A percentile compares a stretch with the other conserved stretches of the same genome.
Evolutionary conservation across 2,113 vertebrate genomes (phyloP).

Genomic region (Ploceus nigricollis): DNA sequence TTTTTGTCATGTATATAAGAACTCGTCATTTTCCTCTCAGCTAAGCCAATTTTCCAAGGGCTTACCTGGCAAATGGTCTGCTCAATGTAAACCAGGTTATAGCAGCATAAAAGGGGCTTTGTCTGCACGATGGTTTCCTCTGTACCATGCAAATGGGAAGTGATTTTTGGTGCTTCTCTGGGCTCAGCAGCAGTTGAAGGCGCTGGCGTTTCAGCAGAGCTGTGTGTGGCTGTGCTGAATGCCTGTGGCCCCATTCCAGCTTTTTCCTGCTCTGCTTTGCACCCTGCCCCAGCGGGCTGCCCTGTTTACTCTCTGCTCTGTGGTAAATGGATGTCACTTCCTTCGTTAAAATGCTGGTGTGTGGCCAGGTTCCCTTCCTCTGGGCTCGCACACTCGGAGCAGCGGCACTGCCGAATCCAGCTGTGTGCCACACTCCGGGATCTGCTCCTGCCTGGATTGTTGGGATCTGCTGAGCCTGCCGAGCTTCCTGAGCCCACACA

Average conservation of each 20-base stretch:
- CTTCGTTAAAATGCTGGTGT: conserved; percentile 40
- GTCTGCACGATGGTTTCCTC: neutral
- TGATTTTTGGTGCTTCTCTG: neutral
- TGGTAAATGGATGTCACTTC: conserved; percentile 45
- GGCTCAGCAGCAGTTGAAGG: neutral
- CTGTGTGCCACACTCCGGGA: neutral
- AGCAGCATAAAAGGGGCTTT: neutral
- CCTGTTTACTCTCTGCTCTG: conserved; percentile 41
- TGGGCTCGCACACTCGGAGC: neutral
- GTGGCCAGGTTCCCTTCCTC: neutral
- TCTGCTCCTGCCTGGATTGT: accelerated
- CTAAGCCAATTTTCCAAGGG: neutral
- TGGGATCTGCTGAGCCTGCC: neutral
- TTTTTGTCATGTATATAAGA: neutral
- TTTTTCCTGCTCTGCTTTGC: neutral
- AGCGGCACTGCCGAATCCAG: neutral
- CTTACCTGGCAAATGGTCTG: neutral
- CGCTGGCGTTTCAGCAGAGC: neutral
- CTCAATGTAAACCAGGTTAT: neutral
- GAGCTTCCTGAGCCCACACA: accelerated
- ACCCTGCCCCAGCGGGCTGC: neutral
- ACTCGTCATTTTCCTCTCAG: neutral
- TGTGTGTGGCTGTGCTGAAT: neutral
- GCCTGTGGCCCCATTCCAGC: neutral
- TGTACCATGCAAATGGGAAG: neutral